Percentiles rank a stretch among this genome's conserved stretches.
Conservation (phyloP, 2,888 invertebrate species). For the Agapostemon virescens region DNA sequence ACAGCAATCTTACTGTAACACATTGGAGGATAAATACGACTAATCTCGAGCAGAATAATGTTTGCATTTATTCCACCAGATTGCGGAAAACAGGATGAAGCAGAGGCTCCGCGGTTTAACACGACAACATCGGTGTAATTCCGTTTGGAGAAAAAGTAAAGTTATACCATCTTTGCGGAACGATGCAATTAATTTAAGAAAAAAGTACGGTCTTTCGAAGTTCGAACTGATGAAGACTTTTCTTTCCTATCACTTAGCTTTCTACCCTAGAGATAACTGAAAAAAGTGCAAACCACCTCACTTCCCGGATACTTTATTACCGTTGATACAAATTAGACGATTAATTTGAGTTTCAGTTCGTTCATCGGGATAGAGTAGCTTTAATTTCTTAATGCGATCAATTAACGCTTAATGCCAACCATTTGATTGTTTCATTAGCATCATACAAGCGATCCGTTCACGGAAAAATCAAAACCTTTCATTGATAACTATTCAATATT, state of each 20-base stretch:
- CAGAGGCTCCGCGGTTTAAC: conserved; percentile 10
- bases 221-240: conserved; percentile 6
- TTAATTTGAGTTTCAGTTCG: neutral
- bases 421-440: neutral
- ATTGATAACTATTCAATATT: too few species aligned
- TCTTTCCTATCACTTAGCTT: neutral
- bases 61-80: too few species aligned
- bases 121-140: conserved; percentile 29
- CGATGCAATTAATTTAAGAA: conserved; percentile 8
- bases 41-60: too few species aligned
- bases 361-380: neutral
- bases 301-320: neutral
- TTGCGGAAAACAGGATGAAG: too few species aligned
- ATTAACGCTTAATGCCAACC: too few species aligned
- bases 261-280: neutral
- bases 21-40: too few species aligned
- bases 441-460: neutral
- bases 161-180: conserved; percentile 9
- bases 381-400: neutral
- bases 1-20: too few species aligned
- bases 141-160: conserved; percentile 19
- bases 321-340: neutral
- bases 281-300: neutral
- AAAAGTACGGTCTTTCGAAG: conserved; percentile 12
- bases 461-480: neutral